These are phyloP conservation scores for Bathynomus jamesi DNA, from an alignment of 1,140 invertebrate genomes.

Conservation along the genomic window DNA sequence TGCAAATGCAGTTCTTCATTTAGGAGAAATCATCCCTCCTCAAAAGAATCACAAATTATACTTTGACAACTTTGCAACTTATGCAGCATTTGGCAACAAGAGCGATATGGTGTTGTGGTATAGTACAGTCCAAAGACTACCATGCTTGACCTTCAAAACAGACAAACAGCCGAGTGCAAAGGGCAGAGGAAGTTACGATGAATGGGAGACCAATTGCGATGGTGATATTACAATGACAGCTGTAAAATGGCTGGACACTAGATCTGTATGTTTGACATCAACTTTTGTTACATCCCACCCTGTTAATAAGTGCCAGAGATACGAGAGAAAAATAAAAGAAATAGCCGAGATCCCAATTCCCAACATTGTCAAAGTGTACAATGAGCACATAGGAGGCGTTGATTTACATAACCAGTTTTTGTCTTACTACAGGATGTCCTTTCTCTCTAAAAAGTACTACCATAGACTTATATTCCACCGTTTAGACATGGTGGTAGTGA, in stretches of 20 bases:
- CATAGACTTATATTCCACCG: constrained; percentile 37
- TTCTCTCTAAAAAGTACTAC: constrained; percentile 37
- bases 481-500: constrained; percentile 38
- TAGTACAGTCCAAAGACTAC: constrained; percentile 11
- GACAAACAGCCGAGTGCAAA: constrained; percentile 8
- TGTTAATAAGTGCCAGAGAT: constrained; percentile 7
- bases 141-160: constrained; percentile 15
- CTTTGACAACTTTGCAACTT: constrained; percentile 23
- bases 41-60: constrained; percentile 17
- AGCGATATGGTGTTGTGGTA: constrained; percentile 17
- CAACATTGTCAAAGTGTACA: constrained; percentile 32
- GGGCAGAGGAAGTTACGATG: constrained; percentile 18
- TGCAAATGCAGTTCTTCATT: constrained; percentile 6
- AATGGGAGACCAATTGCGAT: constrained; percentile 5
- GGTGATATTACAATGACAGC: constrained; percentile 14
- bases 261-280: constrained; percentile 4
- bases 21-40: constrained; percentile 1
- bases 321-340: constrained; percentile 13
- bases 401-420: constrained; percentile 38
- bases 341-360: constrained; percentile 17
- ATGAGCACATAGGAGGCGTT: constrained; percentile 40
- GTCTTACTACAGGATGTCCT: constrained; percentile 30
- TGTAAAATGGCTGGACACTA: constrained; percentile 22
- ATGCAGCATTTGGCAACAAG: constrained; percentile 3
- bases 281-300: constrained; percentile 13